A percentile compares a stretch with the other conserved stretches of the same genome.
Conservation (phyloP, 2,888 invertebrate species). For the Pteria penguin region DNA sequence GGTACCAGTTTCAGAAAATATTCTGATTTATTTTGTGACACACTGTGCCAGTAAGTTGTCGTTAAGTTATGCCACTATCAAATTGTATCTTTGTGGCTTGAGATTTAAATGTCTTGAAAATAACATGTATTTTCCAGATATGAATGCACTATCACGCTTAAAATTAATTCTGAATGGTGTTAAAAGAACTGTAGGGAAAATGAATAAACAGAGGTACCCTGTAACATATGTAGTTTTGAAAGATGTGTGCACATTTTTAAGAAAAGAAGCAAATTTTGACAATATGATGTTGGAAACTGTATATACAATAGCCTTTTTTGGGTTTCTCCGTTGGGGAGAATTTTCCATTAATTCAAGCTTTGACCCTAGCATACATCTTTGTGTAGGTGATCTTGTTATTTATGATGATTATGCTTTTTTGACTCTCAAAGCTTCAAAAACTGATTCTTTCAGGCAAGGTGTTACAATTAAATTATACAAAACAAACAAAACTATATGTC, state of each 20-base stretch:
- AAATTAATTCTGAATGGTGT: neutral
- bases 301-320: neutral
- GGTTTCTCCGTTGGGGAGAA: conserved; percentile 4
- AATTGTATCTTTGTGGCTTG: neutral
- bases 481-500: too few species aligned
- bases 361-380: neutral
- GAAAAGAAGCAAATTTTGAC: neutral
- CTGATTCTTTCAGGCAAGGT: neutral
- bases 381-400: neutral
- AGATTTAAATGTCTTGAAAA: neutral
- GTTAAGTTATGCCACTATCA: neutral
- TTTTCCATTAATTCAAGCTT: neutral
- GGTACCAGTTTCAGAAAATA: neutral
- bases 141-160: too few species aligned
- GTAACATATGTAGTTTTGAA: neutral
- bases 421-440: neutral
- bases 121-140: neutral
- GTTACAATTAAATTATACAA: neutral
- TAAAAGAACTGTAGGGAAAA: neutral
- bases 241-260: neutral
- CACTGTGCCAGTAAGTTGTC: neutral
- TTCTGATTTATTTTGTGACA: neutral
- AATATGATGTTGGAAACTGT: neutral
- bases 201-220: neutral
- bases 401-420: neutral